These are phyloP conservation scores for Scaptomyza parva DNA, from an alignment of 2,888 invertebrate genomes.

Conservation along the genomic window DNA sequence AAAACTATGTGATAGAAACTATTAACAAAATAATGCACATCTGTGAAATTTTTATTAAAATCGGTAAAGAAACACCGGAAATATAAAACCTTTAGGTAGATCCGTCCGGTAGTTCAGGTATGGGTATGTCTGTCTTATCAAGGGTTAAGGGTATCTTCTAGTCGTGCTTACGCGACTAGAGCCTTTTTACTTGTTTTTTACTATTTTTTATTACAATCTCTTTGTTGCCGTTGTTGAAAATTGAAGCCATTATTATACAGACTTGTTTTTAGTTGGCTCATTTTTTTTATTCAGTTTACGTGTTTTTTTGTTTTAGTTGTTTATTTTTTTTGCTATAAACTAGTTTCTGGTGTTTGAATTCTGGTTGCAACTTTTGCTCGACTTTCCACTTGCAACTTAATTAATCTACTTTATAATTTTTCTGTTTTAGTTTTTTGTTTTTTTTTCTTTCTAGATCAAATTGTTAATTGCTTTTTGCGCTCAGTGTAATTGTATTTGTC, in stretches of 20 bases:
- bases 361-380: conserved; percentile 49
- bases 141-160: too few relatives aligned
- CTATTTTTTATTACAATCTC: conserved; percentile 75
- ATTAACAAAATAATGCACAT: too few relatives aligned
- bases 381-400: conserved; percentile 41
- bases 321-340: conserved; percentile 57
- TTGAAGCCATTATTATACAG: conserved; percentile 74
- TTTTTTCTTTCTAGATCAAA: conserved; percentile 8
- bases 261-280: conserved; percentile 33
- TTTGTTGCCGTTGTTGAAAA: conserved; percentile 65
- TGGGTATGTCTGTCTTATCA: too few relatives aligned
- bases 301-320: conserved; percentile 30
- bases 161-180: too few relatives aligned
- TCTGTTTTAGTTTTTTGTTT: conserved; percentile 4
- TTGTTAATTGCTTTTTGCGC: conserved; percentile 36
- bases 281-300: conserved; percentile 22
- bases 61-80: too few relatives aligned
- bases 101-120: too few relatives aligned
- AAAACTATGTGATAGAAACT: too few relatives aligned
- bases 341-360: conserved; percentile 65
- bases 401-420: conserved; percentile 1
- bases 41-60: too few relatives aligned
- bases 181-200: conserved; percentile 20
- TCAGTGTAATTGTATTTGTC: conserved; percentile 30
- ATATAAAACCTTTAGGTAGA: too few relatives aligned